Percentiles rank a stretch among this genome's conserved stretches.
Conservation (phyloP, 37 sponge, comb jelly and placozoan species). For the Cladorhizidae sp. region DNA sequence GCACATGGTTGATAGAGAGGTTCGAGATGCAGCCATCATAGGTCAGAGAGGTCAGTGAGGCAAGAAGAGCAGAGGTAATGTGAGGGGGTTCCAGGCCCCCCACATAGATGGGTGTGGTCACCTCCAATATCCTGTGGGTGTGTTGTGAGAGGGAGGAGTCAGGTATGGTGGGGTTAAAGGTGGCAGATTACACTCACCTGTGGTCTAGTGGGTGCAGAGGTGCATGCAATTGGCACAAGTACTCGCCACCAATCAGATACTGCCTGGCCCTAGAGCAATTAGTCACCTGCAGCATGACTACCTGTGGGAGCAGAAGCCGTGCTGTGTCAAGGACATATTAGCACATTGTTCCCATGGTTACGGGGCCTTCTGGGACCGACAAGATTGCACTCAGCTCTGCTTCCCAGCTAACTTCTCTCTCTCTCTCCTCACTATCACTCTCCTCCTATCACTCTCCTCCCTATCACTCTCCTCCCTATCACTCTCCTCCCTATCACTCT, state of each 20-base stretch:
- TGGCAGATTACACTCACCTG: neutral
- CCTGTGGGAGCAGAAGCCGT: neutral
- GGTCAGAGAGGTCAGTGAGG: neutral
- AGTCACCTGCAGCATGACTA: neutral
- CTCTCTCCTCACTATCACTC: too few species aligned
- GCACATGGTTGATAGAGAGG: constrained; percentile 12
- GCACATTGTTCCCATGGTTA: too few species aligned
- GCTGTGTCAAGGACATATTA: neutral
- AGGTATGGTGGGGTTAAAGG: too few species aligned
- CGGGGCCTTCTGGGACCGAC: too few species aligned
- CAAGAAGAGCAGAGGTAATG: neutral
- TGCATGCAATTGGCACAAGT: neutral
- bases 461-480: too few species aligned
- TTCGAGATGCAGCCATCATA: constrained; percentile 50
- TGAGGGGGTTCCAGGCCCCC: constrained; percentile 35
- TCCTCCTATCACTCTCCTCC: too few species aligned
- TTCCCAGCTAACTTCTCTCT: too few species aligned
- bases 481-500: too few species aligned
- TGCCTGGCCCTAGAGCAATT: neutral
- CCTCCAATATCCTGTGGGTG: constrained; percentile 31
- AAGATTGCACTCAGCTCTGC: too few species aligned
- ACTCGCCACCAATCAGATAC: constrained; percentile 2
- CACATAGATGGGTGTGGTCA: constrained; percentile 24
- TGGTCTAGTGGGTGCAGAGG: neutral
- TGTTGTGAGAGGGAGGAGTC: neutral